Percentiles rank a stretch among this genome's conserved stretches.
These are phyloP conservation scores for Bergia sp. DNA, from an alignment of 92 coral and sea anemone genomes.

Conservation along the genomic window DNA sequence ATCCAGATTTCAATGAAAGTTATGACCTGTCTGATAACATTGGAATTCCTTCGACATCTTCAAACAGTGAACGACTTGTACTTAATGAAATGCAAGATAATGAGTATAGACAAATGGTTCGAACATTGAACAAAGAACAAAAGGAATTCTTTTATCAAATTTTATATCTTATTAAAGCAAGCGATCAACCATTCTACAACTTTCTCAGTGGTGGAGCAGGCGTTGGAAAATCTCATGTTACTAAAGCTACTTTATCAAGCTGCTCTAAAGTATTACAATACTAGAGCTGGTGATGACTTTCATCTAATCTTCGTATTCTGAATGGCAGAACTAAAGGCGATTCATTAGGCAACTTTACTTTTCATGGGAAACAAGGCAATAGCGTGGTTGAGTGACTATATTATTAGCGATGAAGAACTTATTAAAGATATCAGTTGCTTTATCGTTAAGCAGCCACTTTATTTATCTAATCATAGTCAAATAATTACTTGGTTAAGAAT, in stretches of 20 bases:
- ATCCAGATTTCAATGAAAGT: constrained; percentile 54
- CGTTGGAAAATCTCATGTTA: constrained; percentile 37
- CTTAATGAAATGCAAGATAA: constrained; percentile 27
- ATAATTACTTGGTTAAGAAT: too few relatives aligned
- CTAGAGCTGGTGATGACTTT: constrained; percentile 63
- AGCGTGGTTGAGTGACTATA: too few relatives aligned
- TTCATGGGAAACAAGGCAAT: too few relatives aligned
- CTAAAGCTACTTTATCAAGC: constrained; percentile 52
- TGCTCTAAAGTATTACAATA: constrained; percentile 54
- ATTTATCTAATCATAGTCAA: too few relatives aligned
- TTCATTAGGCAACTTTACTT: too few relatives aligned
- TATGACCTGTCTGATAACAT: constrained; percentile 44
- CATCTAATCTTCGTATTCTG: not conserved
- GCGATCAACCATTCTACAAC: constrained; percentile 38
- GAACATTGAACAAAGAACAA: not conserved
- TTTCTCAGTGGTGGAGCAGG: constrained; percentile 64
- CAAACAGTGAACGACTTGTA: constrained; percentile 20
- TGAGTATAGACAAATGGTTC: constrained; percentile 41
- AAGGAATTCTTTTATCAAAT: constrained; percentile 40
- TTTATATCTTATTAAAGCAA: constrained; percentile 40
- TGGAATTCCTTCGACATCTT: constrained; percentile 36
- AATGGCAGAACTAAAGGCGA: too few relatives aligned
- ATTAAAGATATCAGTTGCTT: too few relatives aligned
- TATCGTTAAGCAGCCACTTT: too few relatives aligned
- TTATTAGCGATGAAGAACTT: too few relatives aligned